Percentiles rank a stretch among this genome's conserved stretches.
Evolutionary conservation across 2,888 invertebrate species (phyloP).

Genomic region (Marronus borbonicus): DNA sequence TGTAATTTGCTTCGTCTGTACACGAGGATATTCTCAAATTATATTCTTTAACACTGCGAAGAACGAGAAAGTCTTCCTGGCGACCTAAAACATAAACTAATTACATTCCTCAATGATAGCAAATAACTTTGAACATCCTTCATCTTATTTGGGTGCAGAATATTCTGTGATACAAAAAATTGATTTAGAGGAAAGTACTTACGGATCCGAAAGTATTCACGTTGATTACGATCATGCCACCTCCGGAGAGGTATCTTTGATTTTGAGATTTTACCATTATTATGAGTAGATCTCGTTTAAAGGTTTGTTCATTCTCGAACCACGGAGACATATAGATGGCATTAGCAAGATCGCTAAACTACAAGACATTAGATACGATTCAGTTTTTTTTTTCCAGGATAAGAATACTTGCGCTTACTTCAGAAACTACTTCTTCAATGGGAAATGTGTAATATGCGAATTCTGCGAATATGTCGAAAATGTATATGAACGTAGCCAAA

Average conservation of each 20-base stretch:
- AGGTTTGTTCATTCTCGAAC: neutral
- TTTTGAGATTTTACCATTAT: conserved; percentile 45
- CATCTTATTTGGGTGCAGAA: too few relatives aligned
- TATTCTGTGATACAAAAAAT: too few relatives aligned
- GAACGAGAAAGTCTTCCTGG: conserved; percentile 12
- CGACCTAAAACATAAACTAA: conserved; percentile 7
- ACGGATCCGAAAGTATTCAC: conserved; percentile 43
- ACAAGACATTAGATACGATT: too few relatives aligned
- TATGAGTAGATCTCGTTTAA: conserved; percentile 1
- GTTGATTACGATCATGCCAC: conserved; percentile 42
- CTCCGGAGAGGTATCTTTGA: conserved; percentile 23
- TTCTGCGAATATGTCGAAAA: conserved; percentile 24
- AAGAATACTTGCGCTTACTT: conserved; percentile 4
- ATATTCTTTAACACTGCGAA: neutral
- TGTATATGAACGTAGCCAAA: neutral
- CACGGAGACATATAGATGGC: conserved; percentile 41
- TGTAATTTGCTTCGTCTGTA: too few relatives aligned
- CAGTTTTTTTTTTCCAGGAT: too few relatives aligned
- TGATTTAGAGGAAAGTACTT: neutral
- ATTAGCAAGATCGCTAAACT: conserved; percentile 16
- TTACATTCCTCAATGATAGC: too few relatives aligned
- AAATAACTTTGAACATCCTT: too few relatives aligned
- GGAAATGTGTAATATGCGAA: conserved; percentile 44
- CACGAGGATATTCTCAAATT: neutral
- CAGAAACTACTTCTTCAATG: conserved; percentile 22